Percentiles rank a stretch among this genome's conserved stretches.
Evolutionary conservation across 2,888 invertebrate species (phyloP).

Genomic region (Clusia tigrina): DNA sequence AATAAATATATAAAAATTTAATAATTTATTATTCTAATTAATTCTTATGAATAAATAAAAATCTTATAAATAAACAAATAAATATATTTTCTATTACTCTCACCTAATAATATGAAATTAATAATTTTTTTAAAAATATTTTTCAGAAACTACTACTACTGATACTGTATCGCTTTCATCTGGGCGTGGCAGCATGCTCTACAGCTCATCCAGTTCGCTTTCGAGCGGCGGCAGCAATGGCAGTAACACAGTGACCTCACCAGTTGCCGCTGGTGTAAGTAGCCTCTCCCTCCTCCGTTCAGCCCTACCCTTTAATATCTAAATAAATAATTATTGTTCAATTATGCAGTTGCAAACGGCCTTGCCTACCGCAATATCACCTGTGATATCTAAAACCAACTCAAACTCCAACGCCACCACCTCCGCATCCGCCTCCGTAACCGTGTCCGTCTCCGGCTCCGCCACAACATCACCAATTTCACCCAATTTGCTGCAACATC

Average conservation of each 20-base stretch:
- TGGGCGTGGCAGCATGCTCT: constrained; percentile 61
- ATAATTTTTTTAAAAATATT: constrained; percentile 19
- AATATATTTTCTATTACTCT: too few species aligned
- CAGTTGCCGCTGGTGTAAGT: constrained; percentile 62
- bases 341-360: constrained; percentile 54
- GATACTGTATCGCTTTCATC: constrained; percentile 58
- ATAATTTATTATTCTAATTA: too few species aligned
- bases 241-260: constrained; percentile 65
- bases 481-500: constrained; percentile 24
- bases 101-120: too few species aligned
- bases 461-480: constrained; percentile 29
- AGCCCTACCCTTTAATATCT: constrained; percentile 27
- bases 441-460: constrained; percentile 34
- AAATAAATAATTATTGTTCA: constrained; percentile 6
- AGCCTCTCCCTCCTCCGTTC: too few species aligned
- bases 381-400: constrained; percentile 61
- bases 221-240: constrained; percentile 63
- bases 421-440: constrained; percentile 29
- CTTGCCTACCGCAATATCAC: constrained; percentile 59
- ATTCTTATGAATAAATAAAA: too few species aligned
- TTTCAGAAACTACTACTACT: constrained; percentile 52
- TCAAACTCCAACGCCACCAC: constrained; percentile 28
- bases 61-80: too few species aligned
- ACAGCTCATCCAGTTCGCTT: constrained; percentile 66
- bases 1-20: too few species aligned